Evolutionary conservation across 2,888 invertebrate species (phyloP).

Genomic region (Arge pagana): DNA sequence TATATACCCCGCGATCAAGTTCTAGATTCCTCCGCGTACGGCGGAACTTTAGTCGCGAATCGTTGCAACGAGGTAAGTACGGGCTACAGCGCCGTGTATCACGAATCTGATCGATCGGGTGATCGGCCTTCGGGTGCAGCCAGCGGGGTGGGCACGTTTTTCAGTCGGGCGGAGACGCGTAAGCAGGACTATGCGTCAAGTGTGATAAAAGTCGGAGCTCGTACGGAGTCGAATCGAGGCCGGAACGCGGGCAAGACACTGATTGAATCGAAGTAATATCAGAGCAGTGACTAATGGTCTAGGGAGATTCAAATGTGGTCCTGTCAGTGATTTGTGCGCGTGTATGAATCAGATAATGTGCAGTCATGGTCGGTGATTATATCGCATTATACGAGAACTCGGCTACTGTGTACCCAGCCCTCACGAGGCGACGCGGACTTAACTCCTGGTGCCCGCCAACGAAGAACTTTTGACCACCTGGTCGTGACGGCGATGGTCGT

Average conservation of each 20-base stretch:
- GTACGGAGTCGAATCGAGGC: too few species aligned
- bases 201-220: too few species aligned
- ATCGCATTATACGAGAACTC: constrained; percentile 58
- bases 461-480: constrained; percentile 46
- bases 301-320: constrained; percentile 54
- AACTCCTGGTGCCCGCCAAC: constrained; percentile 39
- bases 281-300: constrained; percentile 57
- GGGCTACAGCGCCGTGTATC: too few species aligned
- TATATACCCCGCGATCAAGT: too few species aligned
- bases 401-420: constrained; percentile 57
- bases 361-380: constrained; percentile 59
- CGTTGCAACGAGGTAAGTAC: too few species aligned
- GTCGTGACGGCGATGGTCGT: background rate
- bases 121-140: too few species aligned
- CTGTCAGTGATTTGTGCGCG: constrained; percentile 50
- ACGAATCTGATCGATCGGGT: too few species aligned
- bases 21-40: too few species aligned
- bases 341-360: constrained; percentile 56
- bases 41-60: too few species aligned
- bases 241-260: constrained; percentile 54
- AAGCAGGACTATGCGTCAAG: too few species aligned
- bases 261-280: constrained; percentile 59
- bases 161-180: too few species aligned
- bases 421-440: constrained; percentile 42
- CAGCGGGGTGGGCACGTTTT: too few species aligned